A percentile compares a stretch with the other conserved stretches of the same genome.
These are phyloP conservation scores for Paradoxurus hermaphroditus DNA, from an alignment of 2,113 vertebrate genomes.

Conservation along the genomic window DNA sequence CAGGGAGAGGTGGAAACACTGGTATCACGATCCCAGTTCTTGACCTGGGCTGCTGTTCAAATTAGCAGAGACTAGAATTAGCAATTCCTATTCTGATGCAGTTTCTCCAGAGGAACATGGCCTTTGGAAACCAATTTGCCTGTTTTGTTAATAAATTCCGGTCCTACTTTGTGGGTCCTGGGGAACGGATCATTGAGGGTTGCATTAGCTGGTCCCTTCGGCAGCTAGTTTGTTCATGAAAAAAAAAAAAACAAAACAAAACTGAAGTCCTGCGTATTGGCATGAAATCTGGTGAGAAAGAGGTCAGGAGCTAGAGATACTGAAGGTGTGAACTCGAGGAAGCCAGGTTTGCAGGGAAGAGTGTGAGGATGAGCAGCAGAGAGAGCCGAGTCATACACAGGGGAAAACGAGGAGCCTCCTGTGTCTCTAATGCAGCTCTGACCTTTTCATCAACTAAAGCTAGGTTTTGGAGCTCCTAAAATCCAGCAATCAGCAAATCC, in stretches of 20 bases:
- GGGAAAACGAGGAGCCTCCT: neutral
- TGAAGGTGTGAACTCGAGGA: neutral
- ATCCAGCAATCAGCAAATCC: neutral
- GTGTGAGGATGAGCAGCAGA: neutral
- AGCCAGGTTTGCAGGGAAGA: neutral
- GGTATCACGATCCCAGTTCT: neutral
- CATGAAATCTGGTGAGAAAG: neutral
- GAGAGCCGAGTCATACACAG: too few relatives aligned
- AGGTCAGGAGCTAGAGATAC: neutral
- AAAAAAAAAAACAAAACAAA: neutral
- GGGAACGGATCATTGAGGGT: neutral
- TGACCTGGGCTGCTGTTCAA: neutral
- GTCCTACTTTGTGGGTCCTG: neutral
- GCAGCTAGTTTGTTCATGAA: neutral
- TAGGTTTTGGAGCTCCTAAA: neutral
- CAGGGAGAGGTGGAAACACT: neutral
- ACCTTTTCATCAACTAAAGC: neutral
- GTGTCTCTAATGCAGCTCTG: neutral
- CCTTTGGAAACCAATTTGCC: neutral
- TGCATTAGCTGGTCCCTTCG: neutral
- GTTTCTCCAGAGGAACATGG: neutral
- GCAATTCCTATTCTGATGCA: neutral
- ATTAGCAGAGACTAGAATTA: neutral
- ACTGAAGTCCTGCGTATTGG: neutral
- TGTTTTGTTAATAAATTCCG: neutral